Conservation (phyloP, 2,797 vertebrate species). For the Cetoscarus ocellatus region DNA sequence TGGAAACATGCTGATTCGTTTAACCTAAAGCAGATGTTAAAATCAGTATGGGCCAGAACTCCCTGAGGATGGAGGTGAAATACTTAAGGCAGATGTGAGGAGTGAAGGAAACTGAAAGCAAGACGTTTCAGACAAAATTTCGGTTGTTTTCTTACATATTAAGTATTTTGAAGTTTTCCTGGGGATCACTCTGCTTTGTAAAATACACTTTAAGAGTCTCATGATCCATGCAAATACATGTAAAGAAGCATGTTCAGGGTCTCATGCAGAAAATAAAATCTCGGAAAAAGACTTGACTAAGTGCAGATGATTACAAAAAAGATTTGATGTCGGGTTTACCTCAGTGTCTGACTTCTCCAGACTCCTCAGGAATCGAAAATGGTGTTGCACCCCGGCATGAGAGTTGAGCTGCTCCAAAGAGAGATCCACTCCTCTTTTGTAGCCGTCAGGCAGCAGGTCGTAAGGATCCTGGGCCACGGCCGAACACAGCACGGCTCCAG, state of each 20-base stretch:
- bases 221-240: background rate
- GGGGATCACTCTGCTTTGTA: background rate
- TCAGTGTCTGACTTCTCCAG: constrained; percentile 59
- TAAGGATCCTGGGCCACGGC: constrained; percentile 63
- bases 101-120: constrained; percentile 1
- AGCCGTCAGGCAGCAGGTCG: constrained; percentile 45
- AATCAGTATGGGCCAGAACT: constrained; percentile 21
- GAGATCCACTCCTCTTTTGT: constrained; percentile 78
- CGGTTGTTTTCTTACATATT: fast-evolving
- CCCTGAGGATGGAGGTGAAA: background rate
- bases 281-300: background rate
- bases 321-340: constrained; percentile 53
- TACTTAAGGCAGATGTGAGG: fast-evolving
- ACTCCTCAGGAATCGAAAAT: constrained; percentile 78
- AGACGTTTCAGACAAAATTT: background rate
- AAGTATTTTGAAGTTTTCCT: too few relatives aligned
- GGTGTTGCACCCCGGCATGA: constrained; percentile 47
- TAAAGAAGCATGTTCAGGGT: too few relatives aligned
- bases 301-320: background rate
- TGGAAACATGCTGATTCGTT: constrained; percentile 9
- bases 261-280: background rate
- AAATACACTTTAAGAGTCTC: background rate
- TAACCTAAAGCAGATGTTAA: constrained; percentile 20
- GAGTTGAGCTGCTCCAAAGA: constrained; percentile 61
- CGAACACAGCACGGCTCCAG: constrained; percentile 50